phyloP scores from a whole-genome alignment of 2,888 invertebrate genomes.

The Latheticus oryzae region DNA sequence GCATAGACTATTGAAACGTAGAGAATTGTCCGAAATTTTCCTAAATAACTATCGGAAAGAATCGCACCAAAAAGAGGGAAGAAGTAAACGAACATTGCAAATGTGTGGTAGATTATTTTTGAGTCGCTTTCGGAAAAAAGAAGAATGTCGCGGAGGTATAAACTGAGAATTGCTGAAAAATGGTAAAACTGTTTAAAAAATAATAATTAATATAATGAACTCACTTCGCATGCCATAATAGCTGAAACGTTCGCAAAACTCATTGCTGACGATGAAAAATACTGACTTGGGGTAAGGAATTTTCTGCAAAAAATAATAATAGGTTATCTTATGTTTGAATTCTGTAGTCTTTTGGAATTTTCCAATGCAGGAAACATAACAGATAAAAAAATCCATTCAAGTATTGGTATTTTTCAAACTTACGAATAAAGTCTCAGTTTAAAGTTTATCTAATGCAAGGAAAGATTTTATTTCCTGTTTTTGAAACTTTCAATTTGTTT shows the following conservation, averaged over 20 bases:
- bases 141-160: constrained; percentile 87
- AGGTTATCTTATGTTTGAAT: too few species aligned
- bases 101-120: constrained; percentile 89
- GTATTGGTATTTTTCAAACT: too few species aligned
- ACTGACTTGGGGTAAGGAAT: constrained; percentile 87
- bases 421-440: too few species aligned
- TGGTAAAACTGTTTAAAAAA: neutral
- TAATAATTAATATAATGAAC: too few species aligned
- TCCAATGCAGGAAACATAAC: too few species aligned
- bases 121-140: constrained; percentile 78
- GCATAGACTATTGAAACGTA: constrained; percentile 91
- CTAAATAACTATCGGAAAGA: constrained; percentile 91
- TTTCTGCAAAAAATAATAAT: constrained; percentile 67
- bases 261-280: constrained; percentile 94
- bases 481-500: too few species aligned
- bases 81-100: constrained; percentile 90
- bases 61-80: constrained; percentile 92
- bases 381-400: too few species aligned
- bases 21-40: constrained; percentile 91
- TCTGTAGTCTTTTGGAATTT: too few species aligned
- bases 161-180: constrained; percentile 84
- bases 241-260: constrained; percentile 97
- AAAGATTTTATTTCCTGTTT: too few species aligned
- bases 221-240: constrained; percentile 98
- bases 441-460: too few species aligned